These are phyloP conservation scores for Montipora foliosa DNA, from an alignment of 64 coral and sea anemone genomes.

Conservation along the genomic window DNA sequence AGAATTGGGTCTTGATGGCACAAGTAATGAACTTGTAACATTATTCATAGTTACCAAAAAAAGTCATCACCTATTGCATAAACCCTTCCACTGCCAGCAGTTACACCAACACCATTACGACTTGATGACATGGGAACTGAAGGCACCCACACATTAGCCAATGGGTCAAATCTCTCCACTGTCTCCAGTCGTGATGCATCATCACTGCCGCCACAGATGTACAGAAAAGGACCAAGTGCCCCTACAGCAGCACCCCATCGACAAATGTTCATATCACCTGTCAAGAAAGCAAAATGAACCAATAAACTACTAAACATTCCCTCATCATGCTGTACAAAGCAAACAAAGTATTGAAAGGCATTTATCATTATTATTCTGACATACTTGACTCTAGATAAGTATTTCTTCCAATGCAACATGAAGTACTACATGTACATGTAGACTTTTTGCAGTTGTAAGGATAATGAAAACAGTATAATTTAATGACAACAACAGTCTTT, in stretches of 20 bases:
- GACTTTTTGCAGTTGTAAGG: no score
- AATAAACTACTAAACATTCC: neutral
- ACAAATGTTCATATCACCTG: conserved; percentile 99
- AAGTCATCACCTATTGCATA: conserved; percentile 86
- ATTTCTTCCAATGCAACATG: no score
- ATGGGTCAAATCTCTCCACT: conserved; percentile 96
- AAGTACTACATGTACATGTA: no score
- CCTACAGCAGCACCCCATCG: conserved; percentile 97
- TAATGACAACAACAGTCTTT: no score
- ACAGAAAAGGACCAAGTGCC: conserved; percentile 89
- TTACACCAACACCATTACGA: conserved; percentile 97
- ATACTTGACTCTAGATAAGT: no score
- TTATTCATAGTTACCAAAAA: neutral
- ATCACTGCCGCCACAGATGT: conserved; percentile 99
- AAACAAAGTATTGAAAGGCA: no score
- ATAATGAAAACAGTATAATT: no score
- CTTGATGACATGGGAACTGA: conserved; percentile 96
- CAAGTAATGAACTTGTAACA: no score
- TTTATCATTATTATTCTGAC: no score
- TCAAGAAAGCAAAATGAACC: neutral
- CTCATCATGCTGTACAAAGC: no score
- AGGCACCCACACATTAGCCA: conserved; percentile 93
- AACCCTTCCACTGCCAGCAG: conserved; percentile 90
- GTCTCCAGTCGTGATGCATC: conserved; percentile 93
- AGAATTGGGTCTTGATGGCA: no score